These are phyloP conservation scores for Panthera leo DNA, from an alignment of 2,113 vertebrate species.

Conservation along the genomic window DNA sequence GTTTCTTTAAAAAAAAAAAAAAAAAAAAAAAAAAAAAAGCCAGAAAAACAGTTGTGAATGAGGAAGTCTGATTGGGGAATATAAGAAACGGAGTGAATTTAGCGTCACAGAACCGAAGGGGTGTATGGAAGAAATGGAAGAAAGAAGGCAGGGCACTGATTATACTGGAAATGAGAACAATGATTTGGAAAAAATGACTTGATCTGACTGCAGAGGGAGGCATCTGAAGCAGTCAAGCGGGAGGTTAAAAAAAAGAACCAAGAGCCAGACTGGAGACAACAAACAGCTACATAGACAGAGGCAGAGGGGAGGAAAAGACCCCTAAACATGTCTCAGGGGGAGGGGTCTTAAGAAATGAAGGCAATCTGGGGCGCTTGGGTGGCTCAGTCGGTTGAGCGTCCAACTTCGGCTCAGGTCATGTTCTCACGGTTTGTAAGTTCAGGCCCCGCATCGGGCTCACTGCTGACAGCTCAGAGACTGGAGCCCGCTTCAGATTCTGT, in stretches of 20 bases:
- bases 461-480: too few relatives aligned
- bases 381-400: too few relatives aligned
- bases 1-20: background rate
- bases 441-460: too few relatives aligned
- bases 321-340: too few relatives aligned
- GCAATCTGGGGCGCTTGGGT: too few relatives aligned
- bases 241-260: background rate
- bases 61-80: background rate
- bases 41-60: background rate
- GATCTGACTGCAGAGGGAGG: background rate
- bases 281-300: fast-evolving
- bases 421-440: too few relatives aligned
- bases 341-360: background rate
- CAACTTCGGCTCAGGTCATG: too few relatives aligned
- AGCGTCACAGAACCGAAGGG: background rate
- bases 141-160: background rate
- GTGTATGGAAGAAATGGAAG: background rate
- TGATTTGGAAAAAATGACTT: background rate
- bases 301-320: background rate
- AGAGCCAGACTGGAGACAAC: background rate
- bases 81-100: background rate
- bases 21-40: background rate
- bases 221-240: background rate
- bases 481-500: too few relatives aligned
- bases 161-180: background rate